These are phyloP conservation scores for Sebastes baramenuke DNA, from an alignment of 2,797 vertebrate species.

Conservation along the genomic window DNA sequence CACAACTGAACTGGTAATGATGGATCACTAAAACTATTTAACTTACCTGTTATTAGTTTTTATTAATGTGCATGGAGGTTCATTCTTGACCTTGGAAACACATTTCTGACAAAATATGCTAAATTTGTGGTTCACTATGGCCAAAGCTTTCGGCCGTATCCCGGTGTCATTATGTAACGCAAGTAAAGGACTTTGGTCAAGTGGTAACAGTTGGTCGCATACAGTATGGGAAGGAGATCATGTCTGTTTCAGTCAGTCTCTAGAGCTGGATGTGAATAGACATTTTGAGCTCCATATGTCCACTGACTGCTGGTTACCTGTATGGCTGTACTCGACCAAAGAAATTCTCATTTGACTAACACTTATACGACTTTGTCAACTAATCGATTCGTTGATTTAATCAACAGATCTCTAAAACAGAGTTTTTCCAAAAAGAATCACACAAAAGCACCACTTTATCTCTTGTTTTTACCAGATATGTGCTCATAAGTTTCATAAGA, in stretches of 20 bases:
- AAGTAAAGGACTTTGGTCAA: neutral
- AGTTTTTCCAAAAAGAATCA: too few relatives aligned
- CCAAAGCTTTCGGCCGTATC: neutral
- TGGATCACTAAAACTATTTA: neutral
- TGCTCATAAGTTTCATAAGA: too few relatives aligned
- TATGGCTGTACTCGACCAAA: too few relatives aligned
- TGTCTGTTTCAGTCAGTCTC: neutral
- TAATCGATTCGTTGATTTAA: too few relatives aligned
- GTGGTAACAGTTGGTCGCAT: neutral
- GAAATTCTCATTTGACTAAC: too few relatives aligned
- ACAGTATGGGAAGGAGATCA: neutral
- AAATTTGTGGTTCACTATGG: neutral
- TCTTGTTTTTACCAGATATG: too few relatives aligned
- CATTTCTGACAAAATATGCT: neutral
- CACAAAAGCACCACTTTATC: too few relatives aligned
- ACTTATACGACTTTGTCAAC: too few relatives aligned
- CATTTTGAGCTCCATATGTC: neutral
- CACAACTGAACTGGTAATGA: neutral
- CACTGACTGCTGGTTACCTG: neutral
- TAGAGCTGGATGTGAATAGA: neutral
- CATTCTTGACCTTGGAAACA: neutral
- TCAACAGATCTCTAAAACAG: too few relatives aligned
- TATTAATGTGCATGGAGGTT: neutral
- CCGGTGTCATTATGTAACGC: neutral
- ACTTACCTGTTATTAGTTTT: neutral